phyloP scores from a whole-genome alignment of 2,797 vertebrate species.

The Mycteria americana region DNA sequence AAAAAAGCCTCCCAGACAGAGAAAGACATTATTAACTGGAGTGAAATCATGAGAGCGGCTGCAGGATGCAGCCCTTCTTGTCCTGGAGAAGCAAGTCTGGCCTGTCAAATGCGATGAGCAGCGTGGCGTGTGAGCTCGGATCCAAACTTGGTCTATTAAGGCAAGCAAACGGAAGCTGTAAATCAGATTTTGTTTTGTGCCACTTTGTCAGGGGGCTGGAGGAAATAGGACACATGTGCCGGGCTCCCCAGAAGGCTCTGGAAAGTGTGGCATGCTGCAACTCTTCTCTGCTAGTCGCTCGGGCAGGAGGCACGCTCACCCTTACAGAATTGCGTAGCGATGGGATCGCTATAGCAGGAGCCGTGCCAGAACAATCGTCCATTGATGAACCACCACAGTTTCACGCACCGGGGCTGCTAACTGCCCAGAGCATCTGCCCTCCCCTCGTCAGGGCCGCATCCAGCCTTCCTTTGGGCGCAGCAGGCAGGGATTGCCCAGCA shows the following conservation, averaged over 20 bases:
- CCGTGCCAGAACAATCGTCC: neutral
- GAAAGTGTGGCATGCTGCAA: neutral
- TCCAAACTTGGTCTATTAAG: neutral
- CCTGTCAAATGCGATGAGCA: neutral
- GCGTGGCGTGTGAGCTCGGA: rapidly evolving
- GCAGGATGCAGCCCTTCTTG: neutral
- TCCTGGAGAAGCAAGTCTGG: conserved; percentile 11
- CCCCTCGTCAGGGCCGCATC: neutral
- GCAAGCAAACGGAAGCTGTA: neutral
- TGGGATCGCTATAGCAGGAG: neutral
- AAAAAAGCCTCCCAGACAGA: neutral
- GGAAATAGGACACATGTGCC: neutral
- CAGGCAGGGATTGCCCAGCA: neutral
- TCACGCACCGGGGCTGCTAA: neutral
- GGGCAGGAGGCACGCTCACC: neutral
- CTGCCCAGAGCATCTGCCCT: neutral
- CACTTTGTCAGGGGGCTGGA: neutral
- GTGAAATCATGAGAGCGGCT: neutral
- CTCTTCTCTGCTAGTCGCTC: neutral
- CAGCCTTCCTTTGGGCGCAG: neutral
- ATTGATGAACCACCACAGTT: neutral
- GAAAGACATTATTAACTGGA: conserved; percentile 6
- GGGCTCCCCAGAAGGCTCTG: conserved; percentile 9
- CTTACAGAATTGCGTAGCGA: neutral
- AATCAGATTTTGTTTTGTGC: neutral